Evolutionary conservation across 2,113 vertebrate species (phyloP).

Genomic region (Ameiurus melas): DNA sequence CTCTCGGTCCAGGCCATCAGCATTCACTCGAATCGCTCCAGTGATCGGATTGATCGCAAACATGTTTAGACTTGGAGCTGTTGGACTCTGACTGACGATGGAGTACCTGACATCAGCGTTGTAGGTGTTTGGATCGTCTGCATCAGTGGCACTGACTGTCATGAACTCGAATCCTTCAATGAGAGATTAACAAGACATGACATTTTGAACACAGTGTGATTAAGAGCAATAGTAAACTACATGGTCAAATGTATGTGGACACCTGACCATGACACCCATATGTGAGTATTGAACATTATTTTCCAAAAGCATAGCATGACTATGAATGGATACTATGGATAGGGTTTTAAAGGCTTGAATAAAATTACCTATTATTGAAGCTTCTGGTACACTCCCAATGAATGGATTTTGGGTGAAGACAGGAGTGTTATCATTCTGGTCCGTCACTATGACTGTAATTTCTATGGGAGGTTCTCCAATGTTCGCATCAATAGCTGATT

Average conservation of each 20-base stretch:
- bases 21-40: constrained; percentile 74
- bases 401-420: constrained; percentile 59
- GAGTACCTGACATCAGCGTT: constrained; percentile 70
- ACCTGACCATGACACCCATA: background rate
- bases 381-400: constrained; percentile 57
- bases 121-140: constrained; percentile 63
- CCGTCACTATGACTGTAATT: constrained; percentile 61
- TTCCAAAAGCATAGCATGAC: background rate
- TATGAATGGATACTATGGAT: background rate
- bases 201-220: background rate
- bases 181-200: constrained; percentile 12
- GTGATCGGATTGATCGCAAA: constrained; percentile 69
- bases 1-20: constrained; percentile 75
- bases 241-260: background rate
- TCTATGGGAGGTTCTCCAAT: constrained; percentile 59
- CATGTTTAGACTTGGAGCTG: constrained; percentile 39
- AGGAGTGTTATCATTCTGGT: constrained; percentile 73
- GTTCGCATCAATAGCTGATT: background rate
- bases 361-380: constrained; percentile 8
- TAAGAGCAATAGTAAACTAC: background rate
- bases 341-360: background rate
- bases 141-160: constrained; percentile 72
- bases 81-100: constrained; percentile 72
- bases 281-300: background rate
- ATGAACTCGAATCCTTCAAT: constrained; percentile 74